phyloP scores from a whole-genome alignment of 2,797 vertebrate genomes.

The Okamejei kenojei region DNA sequence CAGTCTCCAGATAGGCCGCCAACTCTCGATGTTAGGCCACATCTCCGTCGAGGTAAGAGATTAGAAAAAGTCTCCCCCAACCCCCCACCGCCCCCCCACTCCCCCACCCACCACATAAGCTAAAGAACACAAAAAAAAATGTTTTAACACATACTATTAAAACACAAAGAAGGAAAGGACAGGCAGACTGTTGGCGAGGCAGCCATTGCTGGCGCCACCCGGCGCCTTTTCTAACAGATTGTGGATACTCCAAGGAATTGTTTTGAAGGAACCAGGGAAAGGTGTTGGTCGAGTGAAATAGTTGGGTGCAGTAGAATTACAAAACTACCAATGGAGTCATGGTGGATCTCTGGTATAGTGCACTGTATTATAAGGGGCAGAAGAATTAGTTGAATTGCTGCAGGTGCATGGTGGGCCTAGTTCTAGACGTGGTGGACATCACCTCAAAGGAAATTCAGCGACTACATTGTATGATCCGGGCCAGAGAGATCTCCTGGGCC shows the following conservation, averaged over 20 bases:
- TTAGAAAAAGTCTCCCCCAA: no score
- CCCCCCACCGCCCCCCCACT: no score
- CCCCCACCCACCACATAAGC: no score
- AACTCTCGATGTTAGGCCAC: no score
- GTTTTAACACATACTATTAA: no score
- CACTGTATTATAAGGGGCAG: no score
- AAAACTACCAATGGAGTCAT: background rate
- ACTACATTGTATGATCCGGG: background rate
- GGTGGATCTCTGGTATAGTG: background rate
- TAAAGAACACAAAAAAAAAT: no score
- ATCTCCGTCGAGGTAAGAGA: no score
- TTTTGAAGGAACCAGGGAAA: background rate
- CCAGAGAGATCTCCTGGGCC: background rate
- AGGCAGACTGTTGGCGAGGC: no score
- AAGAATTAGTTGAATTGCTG: background rate
- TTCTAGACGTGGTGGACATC: background rate
- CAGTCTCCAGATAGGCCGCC: no score
- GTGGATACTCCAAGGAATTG: no score
- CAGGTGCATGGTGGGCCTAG: background rate
- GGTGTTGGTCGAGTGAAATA: background rate
- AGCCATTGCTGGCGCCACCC: background rate
- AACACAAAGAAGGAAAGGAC: no score
- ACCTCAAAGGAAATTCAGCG: background rate
- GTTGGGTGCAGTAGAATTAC: background rate
- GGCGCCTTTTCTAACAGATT: background rate